These are phyloP conservation scores for Epinotia bilunana DNA, from an alignment of 2,888 invertebrate species.

Conservation along the genomic window DNA sequence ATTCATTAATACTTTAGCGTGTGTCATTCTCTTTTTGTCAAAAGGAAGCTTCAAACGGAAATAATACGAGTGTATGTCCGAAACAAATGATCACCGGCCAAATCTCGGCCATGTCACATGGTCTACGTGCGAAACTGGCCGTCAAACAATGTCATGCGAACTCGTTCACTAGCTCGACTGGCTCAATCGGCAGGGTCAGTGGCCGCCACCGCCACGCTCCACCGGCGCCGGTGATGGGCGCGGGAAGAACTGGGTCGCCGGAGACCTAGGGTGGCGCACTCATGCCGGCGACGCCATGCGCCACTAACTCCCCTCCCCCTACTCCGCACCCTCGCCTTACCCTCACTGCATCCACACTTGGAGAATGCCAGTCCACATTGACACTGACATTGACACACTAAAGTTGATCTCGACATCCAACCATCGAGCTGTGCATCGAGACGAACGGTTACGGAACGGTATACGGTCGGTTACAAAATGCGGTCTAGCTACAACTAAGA, in stretches of 20 bases:
- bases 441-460: no score
- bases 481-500: background rate
- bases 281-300: constrained; percentile 61
- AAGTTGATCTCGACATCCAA: background rate
- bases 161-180: constrained; percentile 29
- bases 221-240: constrained; percentile 45
- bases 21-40: background rate
- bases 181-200: constrained; percentile 47
- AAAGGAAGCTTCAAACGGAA: background rate
- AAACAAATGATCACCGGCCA: constrained; percentile 19
- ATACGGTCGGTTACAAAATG: no score
- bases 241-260: constrained; percentile 45
- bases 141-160: constrained; percentile 38
- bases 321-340: background rate
- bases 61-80: background rate
- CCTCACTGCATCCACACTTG: background rate
- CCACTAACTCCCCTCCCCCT: constrained; percentile 56
- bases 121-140: constrained; percentile 32
- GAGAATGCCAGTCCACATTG: constrained; percentile 17
- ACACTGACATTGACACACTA: constrained; percentile 28
- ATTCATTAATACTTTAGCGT: background rate
- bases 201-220: constrained; percentile 51
- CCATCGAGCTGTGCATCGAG: background rate
- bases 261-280: constrained; percentile 47
- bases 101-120: constrained; percentile 35